Evolutionary conservation across 2,888 invertebrate species (phyloP).

Genomic region (Acronicta aceris): DNA sequence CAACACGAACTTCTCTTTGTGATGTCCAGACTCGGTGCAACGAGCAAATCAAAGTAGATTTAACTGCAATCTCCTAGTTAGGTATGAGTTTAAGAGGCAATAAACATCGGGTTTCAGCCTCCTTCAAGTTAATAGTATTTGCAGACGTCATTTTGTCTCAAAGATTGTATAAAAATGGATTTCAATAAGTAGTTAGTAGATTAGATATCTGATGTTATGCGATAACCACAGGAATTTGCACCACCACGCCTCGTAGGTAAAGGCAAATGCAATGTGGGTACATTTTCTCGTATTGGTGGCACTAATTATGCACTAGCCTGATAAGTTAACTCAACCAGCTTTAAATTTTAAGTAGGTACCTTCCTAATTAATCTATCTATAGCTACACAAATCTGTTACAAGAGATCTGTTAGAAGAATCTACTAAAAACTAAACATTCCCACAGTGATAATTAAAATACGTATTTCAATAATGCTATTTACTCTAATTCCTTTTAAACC

Average conservation of each 20-base stretch:
- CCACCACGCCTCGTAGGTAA: no score
- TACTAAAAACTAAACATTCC: not conserved
- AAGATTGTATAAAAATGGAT: no score
- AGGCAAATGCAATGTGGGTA: no score
- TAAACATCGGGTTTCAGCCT: constrained; percentile 30
- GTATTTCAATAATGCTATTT: constrained; percentile 12
- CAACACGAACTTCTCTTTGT: constrained; percentile 17
- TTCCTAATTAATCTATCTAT: not conserved
- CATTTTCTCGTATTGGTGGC: no score
- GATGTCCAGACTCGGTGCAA: constrained; percentile 1
- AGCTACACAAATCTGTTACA: not conserved
- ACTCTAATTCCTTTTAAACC: constrained; percentile 21
- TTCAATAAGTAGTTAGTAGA: no score
- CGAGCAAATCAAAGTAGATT: constrained; percentile 14
- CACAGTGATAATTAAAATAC: constrained; percentile 9
- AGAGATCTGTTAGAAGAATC: not conserved
- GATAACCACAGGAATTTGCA: no score
- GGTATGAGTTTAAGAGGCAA: constrained; percentile 31
- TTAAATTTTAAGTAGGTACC: no score
- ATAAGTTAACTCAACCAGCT: no score
- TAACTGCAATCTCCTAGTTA: constrained; percentile 12
- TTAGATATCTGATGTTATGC: no score
- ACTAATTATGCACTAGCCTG: no score
- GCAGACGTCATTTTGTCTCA: not conserved
- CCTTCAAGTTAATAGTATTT: constrained; percentile 1